These are phyloP conservation scores for Athene noctua DNA, from an alignment of 2,113 vertebrate genomes.

Conservation along the genomic window DNA sequence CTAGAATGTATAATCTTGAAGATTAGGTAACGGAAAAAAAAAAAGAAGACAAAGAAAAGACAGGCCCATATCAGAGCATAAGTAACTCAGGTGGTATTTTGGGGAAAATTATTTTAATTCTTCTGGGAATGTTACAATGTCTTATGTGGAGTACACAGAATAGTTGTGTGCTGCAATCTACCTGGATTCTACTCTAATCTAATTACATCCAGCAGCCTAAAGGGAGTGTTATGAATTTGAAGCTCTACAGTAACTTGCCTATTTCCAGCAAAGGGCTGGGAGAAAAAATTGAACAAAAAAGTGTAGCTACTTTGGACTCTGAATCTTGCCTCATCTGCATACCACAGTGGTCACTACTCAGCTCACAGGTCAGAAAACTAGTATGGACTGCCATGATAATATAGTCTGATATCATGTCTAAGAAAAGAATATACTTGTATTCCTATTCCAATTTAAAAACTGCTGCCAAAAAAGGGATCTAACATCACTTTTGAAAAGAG, in stretches of 20 bases:
- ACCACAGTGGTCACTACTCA: neutral
- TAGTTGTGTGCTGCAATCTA: neutral
- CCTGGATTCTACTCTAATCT: neutral
- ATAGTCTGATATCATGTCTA: neutral
- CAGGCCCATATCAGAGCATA: neutral
- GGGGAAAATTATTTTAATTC: neutral
- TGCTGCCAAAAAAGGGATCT: neutral
- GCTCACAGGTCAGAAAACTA: neutral
- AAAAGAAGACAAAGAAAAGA: neutral
- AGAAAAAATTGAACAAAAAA: neutral
- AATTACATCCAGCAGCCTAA: neutral
- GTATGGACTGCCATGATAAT: neutral
- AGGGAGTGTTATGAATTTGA: neutral
- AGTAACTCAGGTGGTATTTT: neutral
- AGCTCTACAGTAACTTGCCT: neutral
- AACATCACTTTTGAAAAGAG: neutral
- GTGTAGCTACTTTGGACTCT: neutral
- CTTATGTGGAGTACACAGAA: neutral
- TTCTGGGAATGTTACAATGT: neutral
- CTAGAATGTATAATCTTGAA: neutral
- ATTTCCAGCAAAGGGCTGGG: neutral
- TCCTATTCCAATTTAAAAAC: neutral
- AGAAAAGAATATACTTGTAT: neutral
- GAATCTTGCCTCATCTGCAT: neutral
- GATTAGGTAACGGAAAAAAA: neutral